Evolutionary conservation across 2,797 vertebrate species (phyloP).

Genomic region (Hypotaenidia philippensis): DNA sequence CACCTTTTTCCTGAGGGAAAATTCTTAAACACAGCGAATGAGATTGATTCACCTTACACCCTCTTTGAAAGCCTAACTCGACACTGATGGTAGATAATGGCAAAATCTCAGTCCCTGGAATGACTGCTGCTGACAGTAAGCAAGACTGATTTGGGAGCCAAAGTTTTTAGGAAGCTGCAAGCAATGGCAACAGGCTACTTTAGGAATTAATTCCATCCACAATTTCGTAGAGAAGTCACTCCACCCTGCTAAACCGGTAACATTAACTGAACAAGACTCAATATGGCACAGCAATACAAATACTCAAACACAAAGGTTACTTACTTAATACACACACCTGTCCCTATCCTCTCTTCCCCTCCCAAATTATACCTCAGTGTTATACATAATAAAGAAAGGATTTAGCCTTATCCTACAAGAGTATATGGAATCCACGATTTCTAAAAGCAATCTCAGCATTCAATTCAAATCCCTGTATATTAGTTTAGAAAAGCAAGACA

Average conservation of each 20-base stretch:
- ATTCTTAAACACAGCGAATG: neutral
- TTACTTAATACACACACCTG: neutral
- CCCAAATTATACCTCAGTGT: fast-evolving
- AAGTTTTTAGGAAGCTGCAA: neutral
- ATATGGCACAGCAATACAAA: neutral
- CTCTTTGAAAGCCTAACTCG: neutral
- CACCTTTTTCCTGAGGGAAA: neutral
- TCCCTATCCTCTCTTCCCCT: neutral
- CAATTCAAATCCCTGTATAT: neutral
- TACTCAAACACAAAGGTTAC: neutral
- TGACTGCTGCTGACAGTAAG: neutral
- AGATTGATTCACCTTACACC: neutral
- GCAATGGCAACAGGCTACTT: neutral
- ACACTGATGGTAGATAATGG: neutral
- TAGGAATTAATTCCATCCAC: neutral
- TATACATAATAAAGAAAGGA: neutral
- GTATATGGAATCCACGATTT: neutral
- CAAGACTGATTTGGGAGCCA: neutral
- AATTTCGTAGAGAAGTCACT: neutral
- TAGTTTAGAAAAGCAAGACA: neutral
- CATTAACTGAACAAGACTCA: neutral
- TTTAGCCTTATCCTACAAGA: neutral
- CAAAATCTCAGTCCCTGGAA: neutral
- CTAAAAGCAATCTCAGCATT: neutral
- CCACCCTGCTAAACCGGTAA: neutral